Conservation (phyloP, 2,888 invertebrate species). For the Galeopsomyia nigrocyanea region DNA sequence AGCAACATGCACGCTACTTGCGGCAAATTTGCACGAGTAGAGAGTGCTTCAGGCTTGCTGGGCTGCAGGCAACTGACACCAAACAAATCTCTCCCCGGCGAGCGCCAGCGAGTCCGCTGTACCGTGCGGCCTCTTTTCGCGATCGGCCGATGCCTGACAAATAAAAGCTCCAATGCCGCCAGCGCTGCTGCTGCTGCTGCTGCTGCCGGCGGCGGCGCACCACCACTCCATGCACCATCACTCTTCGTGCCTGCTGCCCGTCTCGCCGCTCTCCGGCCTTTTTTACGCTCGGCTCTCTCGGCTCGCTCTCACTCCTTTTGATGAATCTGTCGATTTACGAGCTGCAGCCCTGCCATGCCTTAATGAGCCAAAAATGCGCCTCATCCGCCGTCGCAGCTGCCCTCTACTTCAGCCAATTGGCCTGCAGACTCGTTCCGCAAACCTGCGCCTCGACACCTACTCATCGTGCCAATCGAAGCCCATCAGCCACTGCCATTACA, state of each 20-base stretch:
- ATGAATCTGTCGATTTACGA: slow-evolving; percentile 18
- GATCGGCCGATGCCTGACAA: slow-evolving; percentile 11
- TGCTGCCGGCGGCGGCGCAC: slow-evolving; percentile 11
- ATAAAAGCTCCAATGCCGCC: not conserved
- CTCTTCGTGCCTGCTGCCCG: slow-evolving; percentile 22
- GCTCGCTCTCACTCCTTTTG: slow-evolving; percentile 19
- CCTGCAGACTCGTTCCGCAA: not conserved
- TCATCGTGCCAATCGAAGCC: slow-evolving; percentile 45
- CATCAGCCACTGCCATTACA: slow-evolving; percentile 38
- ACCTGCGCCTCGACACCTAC: slow-evolving; percentile 12
- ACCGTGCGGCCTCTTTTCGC: not conserved
- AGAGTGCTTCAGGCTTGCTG: slow-evolving; percentile 45
- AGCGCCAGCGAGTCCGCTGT: not conserved
- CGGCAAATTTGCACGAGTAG: too few species aligned
- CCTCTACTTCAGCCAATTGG: slow-evolving; percentile 39
- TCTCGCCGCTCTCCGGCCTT: slow-evolving; percentile 1
- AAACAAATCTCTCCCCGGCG: slow-evolving; percentile 60
- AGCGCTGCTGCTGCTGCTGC: not conserved
- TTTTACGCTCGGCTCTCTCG: slow-evolving; percentile 18
- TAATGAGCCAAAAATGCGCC: slow-evolving; percentile 54
- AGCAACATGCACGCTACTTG: slow-evolving; percentile 21
- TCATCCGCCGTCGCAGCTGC: slow-evolving; percentile 32
- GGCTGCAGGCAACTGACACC: slow-evolving; percentile 65
- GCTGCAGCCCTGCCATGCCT: slow-evolving; percentile 47
- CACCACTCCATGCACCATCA: too few species aligned